Evolutionary conservation across 2,113 vertebrate species (phyloP).

Genomic region (Ptilorrhoa leucosticta): DNA sequence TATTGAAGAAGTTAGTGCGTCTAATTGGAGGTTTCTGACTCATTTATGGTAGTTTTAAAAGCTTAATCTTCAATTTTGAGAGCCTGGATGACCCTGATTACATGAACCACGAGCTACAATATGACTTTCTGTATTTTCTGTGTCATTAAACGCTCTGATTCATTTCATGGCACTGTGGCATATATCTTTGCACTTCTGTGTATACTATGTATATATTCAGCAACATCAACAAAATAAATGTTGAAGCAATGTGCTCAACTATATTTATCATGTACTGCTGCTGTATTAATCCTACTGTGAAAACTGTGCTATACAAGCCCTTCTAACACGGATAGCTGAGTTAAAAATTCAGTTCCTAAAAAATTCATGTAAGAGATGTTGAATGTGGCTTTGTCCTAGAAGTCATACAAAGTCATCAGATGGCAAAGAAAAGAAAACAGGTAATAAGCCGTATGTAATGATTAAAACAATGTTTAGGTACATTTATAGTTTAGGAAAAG

Average conservation of each 20-base stretch:
- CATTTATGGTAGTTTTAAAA: conserved; percentile 39
- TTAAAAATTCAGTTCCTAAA: not conserved
- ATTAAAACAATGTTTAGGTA: not conserved
- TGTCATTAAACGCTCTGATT: conserved; percentile 34
- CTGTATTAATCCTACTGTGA: not conserved
- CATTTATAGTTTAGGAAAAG: not conserved
- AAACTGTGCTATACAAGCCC: not conserved
- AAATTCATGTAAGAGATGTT: not conserved
- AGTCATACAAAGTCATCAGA: not conserved
- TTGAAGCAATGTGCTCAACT: not conserved
- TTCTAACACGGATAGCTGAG: not conserved
- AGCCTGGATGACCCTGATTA: conserved; percentile 15
- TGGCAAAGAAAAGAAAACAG: not conserved
- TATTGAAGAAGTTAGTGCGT: conserved; percentile 41
- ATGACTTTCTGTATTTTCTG: not conserved
- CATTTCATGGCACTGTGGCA: not conserved
- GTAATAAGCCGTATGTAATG: not conserved
- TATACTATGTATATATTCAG: not conserved
- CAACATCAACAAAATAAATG: not conserved
- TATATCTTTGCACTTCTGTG: not conserved
- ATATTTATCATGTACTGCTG: not conserved
- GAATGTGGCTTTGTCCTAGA: not conserved
- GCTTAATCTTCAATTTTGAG: conserved; percentile 42
- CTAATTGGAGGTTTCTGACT: conserved; percentile 45
- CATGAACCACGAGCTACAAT: not conserved